Evolutionary conservation across 2,113 vertebrate species (phyloP).

Genomic region (Synchiropus splendidus): DNA sequence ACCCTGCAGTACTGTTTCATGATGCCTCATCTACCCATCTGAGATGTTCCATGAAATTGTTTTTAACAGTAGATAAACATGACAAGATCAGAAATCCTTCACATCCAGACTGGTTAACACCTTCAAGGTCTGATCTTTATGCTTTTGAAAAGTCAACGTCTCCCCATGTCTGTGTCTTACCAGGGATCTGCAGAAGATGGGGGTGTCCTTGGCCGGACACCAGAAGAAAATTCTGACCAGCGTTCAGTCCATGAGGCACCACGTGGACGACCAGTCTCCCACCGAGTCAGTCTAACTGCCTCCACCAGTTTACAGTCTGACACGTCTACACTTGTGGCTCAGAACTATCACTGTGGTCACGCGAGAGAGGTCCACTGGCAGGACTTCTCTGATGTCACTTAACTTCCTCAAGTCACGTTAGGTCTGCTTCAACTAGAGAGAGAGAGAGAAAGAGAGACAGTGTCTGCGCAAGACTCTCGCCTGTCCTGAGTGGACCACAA

Average conservation of each 20-base stretch:
- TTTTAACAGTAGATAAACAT: no score
- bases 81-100: no score
- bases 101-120: no score
- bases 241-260: conserved; percentile 87
- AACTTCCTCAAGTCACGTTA: conserved; percentile 1
- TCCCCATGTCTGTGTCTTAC: not conserved
- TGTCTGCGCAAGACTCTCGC: conserved; percentile 2
- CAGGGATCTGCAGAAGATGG: conserved; percentile 93
- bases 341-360: not conserved
- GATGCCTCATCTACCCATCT: no score
- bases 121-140: no score
- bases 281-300: conserved; percentile 50
- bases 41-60: no score
- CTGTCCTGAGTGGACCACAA: not conserved
- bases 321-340: conserved; percentile 4
- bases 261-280: conserved; percentile 82
- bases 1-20: no score
- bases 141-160: no score
- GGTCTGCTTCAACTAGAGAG: conserved; percentile 1
- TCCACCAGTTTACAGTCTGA: conserved; percentile 10
- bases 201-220: conserved; percentile 89
- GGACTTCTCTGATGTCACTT: not conserved
- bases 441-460: not conserved
- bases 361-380: not conserved
- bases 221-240: conserved; percentile 99